Conservation (phyloP, 2,797 vertebrate species). For the Lagorchestes hirsutus region DNA sequence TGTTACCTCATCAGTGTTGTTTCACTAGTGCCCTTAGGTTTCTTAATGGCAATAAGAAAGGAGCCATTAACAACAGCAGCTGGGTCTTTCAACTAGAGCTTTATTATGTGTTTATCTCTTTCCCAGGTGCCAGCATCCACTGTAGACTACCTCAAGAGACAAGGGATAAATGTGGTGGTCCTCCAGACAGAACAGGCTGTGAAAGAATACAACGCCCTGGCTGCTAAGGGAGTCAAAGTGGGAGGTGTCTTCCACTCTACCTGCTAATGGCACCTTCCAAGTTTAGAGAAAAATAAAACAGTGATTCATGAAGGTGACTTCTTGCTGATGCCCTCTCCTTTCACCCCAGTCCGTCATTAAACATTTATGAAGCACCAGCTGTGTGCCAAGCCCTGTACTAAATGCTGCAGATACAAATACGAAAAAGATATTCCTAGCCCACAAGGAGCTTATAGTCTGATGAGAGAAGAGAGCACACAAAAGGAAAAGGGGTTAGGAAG, state of each 20-base stretch:
- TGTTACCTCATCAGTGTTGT: conserved; percentile 28
- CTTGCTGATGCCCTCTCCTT: not conserved
- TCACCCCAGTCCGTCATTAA: not conserved
- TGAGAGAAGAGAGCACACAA: not conserved
- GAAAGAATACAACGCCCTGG: conserved; percentile 92
- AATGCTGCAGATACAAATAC: not conserved
- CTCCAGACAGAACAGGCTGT: conserved; percentile 94
- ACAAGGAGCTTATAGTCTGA: not conserved
- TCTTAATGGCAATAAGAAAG: conserved; percentile 11
- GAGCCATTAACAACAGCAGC: not conserved
- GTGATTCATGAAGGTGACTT: conserved; percentile 22
- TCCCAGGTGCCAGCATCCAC: conserved; percentile 92
- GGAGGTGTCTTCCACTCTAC: conserved; percentile 97
- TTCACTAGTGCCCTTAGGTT: not conserved
- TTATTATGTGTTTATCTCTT: conserved; percentile 37
- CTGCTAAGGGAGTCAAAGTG: conserved; percentile 88
- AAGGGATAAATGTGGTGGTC: conserved; percentile 90
- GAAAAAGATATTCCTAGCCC: not conserved
- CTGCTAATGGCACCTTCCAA: conserved; percentile 86
- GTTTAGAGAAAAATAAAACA: conserved; percentile 58
- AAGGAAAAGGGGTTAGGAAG: not conserved
- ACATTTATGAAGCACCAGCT: not conserved
- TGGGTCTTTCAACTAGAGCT: not conserved
- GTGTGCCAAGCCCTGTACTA: not conserved
- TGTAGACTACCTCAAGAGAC: conserved; percentile 90